Percentiles rank a stretch among this genome's conserved stretches.
These are phyloP conservation scores for Nymphicus hollandicus DNA, from an alignment of 2,113 vertebrate genomes.

Conservation along the genomic window DNA sequence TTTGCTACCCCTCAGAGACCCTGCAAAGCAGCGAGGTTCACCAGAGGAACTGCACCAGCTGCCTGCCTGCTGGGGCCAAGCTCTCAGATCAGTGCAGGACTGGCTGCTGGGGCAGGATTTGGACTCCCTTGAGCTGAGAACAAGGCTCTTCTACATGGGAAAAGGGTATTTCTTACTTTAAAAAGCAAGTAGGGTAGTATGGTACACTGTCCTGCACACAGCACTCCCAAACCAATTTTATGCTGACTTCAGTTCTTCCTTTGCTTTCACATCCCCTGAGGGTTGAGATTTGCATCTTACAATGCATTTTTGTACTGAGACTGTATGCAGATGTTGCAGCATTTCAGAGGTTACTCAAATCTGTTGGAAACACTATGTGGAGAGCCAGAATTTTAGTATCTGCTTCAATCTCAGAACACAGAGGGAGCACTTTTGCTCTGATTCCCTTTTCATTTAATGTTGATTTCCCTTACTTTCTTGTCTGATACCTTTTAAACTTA, in stretches of 20 bases:
- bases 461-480: background rate
- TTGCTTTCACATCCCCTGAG: background rate
- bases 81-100: background rate
- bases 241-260: background rate
- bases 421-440: background rate
- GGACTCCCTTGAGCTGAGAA: background rate
- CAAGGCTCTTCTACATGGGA: background rate
- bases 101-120: background rate
- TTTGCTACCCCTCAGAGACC: background rate
- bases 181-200: background rate
- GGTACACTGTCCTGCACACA: accelerated
- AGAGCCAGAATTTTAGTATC: background rate
- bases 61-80: accelerated
- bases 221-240: background rate
- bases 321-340: background rate
- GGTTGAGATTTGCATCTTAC: background rate
- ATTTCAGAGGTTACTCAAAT: background rate
- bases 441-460: background rate
- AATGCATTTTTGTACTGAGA: background rate
- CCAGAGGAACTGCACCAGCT: background rate
- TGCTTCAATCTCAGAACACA: background rate
- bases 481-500: background rate
- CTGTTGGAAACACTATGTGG: background rate
- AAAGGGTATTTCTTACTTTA: background rate
- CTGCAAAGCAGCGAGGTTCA: background rate